These are phyloP conservation scores for Sesamia inferens DNA, from an alignment of 2,888 invertebrate genomes.

Conservation along the genomic window DNA sequence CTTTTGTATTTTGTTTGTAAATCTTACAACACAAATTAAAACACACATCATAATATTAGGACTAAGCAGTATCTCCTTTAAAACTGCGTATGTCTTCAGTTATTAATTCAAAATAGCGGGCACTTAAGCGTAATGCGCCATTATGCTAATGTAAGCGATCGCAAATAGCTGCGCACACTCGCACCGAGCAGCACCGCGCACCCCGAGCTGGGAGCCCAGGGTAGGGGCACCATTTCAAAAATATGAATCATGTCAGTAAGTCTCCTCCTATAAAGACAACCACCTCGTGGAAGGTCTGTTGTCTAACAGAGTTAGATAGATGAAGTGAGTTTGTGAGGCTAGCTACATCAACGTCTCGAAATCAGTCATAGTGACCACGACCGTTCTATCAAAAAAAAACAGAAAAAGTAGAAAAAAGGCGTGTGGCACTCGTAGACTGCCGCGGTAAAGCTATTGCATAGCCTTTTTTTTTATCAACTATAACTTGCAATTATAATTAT, in stretches of 20 bases:
- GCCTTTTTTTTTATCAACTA: no score
- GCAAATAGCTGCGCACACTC: constrained; percentile 47
- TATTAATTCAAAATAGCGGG: constrained; percentile 41
- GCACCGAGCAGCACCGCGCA: constrained; percentile 9
- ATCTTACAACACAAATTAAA: constrained; percentile 8
- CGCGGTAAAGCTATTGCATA: no score
- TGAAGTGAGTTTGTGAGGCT: no score
- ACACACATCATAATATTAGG: constrained; percentile 21
- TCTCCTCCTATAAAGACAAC: no score
- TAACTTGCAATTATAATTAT: no score
- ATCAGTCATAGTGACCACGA: no score
- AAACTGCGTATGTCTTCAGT: constrained; percentile 39
- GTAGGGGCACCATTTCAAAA: constrained; percentile 15
- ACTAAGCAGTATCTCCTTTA: constrained; percentile 21
- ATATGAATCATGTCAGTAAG: neutral
- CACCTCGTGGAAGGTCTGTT: no score
- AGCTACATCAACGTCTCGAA: no score
- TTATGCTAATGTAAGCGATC: constrained; percentile 67
- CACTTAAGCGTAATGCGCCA: constrained; percentile 57
- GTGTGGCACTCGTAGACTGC: no score
- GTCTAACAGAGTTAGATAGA: no score
- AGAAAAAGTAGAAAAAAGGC: no score
- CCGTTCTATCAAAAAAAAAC: no score
- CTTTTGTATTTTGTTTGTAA: neutral
- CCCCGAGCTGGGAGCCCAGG: constrained; percentile 10